Percentiles rank a stretch among this genome's conserved stretches.
Conservation (phyloP, 2,888 invertebrate species). For the Willowsia nigromaculata region DNA sequence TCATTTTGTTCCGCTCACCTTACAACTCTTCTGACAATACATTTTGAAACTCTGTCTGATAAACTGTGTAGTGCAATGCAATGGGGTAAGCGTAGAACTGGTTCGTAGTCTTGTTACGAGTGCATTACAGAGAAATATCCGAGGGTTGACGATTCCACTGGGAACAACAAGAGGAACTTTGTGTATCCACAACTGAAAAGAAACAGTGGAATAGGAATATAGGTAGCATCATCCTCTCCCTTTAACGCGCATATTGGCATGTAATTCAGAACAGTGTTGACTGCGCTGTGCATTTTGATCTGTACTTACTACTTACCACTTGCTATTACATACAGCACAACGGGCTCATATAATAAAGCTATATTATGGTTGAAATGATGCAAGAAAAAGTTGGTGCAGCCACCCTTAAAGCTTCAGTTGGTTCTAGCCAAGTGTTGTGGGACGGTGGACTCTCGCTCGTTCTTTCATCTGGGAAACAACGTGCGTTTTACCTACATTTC, state of each 20-base stretch:
- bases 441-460: conserved; percentile 70
- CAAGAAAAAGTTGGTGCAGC: conserved; percentile 60
- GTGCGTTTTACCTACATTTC: conserved; percentile 52
- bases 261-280: background rate
- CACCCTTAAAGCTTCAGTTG: conserved; percentile 69
- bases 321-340: background rate
- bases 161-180: conserved; percentile 40
- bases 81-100: conserved; percentile 38
- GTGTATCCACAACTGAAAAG: background rate
- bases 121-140: conserved; percentile 28
- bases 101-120: conserved; percentile 39
- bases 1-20: background rate
- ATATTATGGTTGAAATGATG: background rate
- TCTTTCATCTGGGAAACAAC: conserved; percentile 63
- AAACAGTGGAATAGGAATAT: background rate
- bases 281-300: conserved; percentile 11
- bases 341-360: background rate
- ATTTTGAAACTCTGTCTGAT: background rate
- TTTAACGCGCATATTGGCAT: background rate
- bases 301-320: conserved; percentile 26
- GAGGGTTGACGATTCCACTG: conserved; percentile 47
- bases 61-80: background rate
- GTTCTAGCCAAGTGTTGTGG: conserved; percentile 67
- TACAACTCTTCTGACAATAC: conserved; percentile 8
- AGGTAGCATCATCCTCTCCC: background rate